Conservation (phyloP, 1,140 invertebrate species). For the Drosophila ambigua region DNA sequence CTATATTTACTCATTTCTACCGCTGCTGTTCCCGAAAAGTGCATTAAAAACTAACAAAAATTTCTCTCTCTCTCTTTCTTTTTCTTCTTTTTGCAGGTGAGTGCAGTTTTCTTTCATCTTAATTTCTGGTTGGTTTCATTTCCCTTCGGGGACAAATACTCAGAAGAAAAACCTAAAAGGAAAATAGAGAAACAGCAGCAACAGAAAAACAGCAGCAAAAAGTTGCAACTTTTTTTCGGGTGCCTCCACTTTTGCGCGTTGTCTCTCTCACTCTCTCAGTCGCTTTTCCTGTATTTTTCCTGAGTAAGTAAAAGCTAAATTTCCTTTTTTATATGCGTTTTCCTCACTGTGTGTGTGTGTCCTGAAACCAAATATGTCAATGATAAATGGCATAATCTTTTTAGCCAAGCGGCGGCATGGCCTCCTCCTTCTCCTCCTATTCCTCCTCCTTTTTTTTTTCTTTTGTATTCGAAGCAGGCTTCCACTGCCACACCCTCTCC, state of each 20-base stretch:
- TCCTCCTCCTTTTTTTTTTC: background rate
- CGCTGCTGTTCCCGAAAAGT: slow-evolving; percentile 11
- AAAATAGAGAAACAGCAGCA: slow-evolving; percentile 7
- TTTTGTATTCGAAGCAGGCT: background rate
- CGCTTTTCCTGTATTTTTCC: background rate
- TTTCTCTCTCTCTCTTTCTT: slow-evolving; percentile 12
- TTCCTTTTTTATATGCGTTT: slow-evolving; percentile 41
- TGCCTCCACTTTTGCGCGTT: slow-evolving; percentile 14
- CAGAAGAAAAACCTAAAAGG: background rate
- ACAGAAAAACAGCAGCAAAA: slow-evolving; percentile 14
- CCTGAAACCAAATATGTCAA: slow-evolving; percentile 59
- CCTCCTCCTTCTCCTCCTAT: background rate
- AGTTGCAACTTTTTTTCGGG: slow-evolving; percentile 30
- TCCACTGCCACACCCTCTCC: background rate
- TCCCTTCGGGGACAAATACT: slow-evolving; percentile 10
- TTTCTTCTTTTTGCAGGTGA: slow-evolving; percentile 65
- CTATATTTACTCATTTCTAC: slow-evolving; percentile 19
- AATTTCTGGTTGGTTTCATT: slow-evolving; percentile 43
- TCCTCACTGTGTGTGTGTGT: background rate
- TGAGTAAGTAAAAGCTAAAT: slow-evolving; percentile 53
- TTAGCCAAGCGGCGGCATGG: slow-evolving; percentile 31
- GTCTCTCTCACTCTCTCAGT: slow-evolving; percentile 10
- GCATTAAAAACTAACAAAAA: slow-evolving; percentile 45
- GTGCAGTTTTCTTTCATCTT: slow-evolving; percentile 54
- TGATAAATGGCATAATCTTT: slow-evolving; percentile 71